Evolutionary conservation across 2,797 vertebrate species (phyloP).

Genomic region (Mormyrus proboscirostris): DNA sequence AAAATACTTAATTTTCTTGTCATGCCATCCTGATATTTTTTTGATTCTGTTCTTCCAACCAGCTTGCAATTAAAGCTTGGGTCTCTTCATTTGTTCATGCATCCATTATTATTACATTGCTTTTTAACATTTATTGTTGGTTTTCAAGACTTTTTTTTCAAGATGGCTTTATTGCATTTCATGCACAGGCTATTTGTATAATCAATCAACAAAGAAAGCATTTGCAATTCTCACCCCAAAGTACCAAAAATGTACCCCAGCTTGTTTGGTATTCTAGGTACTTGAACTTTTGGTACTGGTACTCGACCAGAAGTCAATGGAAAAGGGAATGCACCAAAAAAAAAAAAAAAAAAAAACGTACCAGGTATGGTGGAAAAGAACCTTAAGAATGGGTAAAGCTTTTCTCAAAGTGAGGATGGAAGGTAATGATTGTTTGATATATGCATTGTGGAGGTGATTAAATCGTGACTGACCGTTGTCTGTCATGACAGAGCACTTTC

Average conservation of each 20-base stretch:
- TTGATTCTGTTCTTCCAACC: background rate
- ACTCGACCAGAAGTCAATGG: background rate
- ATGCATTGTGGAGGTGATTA: background rate
- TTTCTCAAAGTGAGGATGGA: background rate
- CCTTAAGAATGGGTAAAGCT: background rate
- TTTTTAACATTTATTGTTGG: background rate
- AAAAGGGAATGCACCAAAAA: background rate
- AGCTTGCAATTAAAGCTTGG: background rate
- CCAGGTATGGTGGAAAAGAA: background rate
- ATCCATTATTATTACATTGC: background rate
- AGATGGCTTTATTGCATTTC: background rate
- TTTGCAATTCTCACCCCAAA: background rate
- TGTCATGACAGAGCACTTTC: constrained; percentile 58
- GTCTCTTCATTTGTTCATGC: background rate
- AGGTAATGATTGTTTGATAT: background rate
- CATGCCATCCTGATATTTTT: background rate
- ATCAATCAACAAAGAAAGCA: background rate
- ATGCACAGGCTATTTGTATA: background rate
- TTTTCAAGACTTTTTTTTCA: background rate
- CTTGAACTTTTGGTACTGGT: background rate
- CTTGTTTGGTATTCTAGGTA: background rate
- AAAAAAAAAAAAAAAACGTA: background rate
- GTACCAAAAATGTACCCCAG: background rate
- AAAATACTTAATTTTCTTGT: background rate
- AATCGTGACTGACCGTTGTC: background rate